Evolutionary conservation across 1,140 invertebrate species (phyloP), one percentile per base, ranked within the genome.

Genomic region (Oppia nitens): DNA sequence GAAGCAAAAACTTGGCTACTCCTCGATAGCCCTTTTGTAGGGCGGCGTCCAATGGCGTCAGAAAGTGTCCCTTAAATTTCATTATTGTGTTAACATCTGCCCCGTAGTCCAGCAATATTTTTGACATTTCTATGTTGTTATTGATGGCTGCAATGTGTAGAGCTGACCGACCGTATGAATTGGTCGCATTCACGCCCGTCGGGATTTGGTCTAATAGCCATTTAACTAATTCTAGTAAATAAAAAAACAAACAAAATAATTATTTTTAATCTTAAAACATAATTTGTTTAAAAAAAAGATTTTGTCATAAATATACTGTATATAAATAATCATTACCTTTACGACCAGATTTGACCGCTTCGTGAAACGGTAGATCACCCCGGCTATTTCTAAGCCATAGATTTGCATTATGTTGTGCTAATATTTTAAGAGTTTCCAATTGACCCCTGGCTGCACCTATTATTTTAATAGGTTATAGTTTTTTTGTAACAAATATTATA

Each of bases 371-470:
- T 52, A 87, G 74, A 74, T 95, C 89, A 0, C 90, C 91, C 66
- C 84, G 81, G 9, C 87, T 83, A 68, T 95, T 98, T 57, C 83
- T 76, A n/a, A 87, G 73, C 83, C 93, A 95, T 17, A 98, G 74
- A 70, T 95, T 89, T 0, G 85, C 89, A 1, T 84, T 84, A 26
- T 69, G 68, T 61, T 87, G 80, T 53, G 83, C 81, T 65, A 88
- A 73, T 66, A 87, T 75, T 64, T 84, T 82, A 6, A 91, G 68
- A 11, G 84, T 85, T 69, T 87, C 83, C 59, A 87, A 78, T 73
- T 95, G 92, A 0, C 94, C 95, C 72, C 97, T 97, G 0, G 92
- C 85, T 49, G 93, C 92, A 3, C 91, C 94, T 60, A 49, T n/a
- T n/a, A n/a, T n/a, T n/a, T n/a, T n/a, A n/a, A n/a, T n/a, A n/a